Conservation (phyloP, 2,888 invertebrate species). For the Gortyna flavago region DNA sequence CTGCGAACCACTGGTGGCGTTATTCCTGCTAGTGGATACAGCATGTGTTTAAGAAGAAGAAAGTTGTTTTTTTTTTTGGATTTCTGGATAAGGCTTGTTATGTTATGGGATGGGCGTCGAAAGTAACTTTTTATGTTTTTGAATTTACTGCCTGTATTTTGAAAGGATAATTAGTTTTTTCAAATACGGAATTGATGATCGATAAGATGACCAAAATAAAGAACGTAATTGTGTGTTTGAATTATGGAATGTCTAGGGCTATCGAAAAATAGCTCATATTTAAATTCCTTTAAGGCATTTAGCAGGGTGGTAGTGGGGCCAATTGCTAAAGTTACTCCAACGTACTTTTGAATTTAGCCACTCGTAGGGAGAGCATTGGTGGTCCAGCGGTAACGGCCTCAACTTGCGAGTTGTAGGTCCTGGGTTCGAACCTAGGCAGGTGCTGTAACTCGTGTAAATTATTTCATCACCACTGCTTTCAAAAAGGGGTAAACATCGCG, state of each 20-base stretch:
- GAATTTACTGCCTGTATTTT: not conserved
- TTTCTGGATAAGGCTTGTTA: not conserved
- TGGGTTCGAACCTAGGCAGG: too few species aligned
- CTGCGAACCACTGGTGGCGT: too few species aligned
- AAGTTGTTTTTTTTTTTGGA: slow-evolving; percentile 4
- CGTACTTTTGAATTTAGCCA: not conserved
- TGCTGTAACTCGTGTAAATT: too few species aligned
- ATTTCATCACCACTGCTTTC: too few species aligned
- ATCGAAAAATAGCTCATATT: not conserved
- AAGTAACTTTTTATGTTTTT: not conserved
- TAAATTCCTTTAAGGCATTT: not conserved
- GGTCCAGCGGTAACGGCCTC: too few species aligned
- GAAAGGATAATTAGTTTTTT: not conserved
- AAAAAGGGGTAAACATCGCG: too few species aligned
- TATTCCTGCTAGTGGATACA: too few species aligned
- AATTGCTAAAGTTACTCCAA: not conserved
- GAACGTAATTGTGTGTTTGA: not conserved
- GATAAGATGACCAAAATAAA: not conserved
- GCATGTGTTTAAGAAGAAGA: too few species aligned
- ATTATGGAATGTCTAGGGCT: not conserved
- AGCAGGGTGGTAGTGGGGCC: not conserved
- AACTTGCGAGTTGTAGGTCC: too few species aligned
- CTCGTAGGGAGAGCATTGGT: too few species aligned
- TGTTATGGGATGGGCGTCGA: not conserved
- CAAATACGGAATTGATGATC: not conserved